These are phyloP conservation scores for Dasyprocta punctata DNA, from an alignment of 2,113 vertebrate species.

Conservation along the genomic window DNA sequence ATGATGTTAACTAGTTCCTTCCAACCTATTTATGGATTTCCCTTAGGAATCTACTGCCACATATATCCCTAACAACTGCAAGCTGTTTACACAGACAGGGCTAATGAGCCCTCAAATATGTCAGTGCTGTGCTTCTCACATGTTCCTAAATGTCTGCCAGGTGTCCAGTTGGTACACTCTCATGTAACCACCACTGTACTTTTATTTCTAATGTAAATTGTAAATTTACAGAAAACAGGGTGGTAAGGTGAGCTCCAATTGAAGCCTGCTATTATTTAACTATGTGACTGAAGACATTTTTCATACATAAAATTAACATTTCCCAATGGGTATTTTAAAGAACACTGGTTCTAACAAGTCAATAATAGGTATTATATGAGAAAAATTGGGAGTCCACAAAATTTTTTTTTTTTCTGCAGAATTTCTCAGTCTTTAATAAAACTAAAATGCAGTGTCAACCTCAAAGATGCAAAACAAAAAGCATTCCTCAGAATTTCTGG, in stretches of 20 bases:
- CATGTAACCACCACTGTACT: neutral
- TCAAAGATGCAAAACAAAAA: slow-evolving; percentile 19
- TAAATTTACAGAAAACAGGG: neutral
- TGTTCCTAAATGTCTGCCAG: slow-evolving; percentile 13
- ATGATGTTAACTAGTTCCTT: neutral
- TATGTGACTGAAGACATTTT: neutral
- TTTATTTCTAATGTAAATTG: slow-evolving; percentile 47
- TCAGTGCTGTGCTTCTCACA: neutral
- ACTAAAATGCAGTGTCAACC: slow-evolving; percentile 33
- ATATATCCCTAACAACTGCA: slow-evolving; percentile 39
- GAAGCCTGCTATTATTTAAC: neutral
- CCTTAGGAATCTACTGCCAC: neutral
- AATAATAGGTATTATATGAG: neutral
- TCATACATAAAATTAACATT: neutral
- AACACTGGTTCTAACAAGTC: neutral
- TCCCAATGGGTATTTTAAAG: neutral
- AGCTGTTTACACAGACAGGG: slow-evolving; percentile 6
- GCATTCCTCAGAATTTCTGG: neutral
- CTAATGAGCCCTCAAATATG: neutral
- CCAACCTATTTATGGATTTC: slow-evolving; percentile 32
- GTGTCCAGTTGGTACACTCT: neutral
- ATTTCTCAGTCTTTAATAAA: slow-evolving; percentile 41
- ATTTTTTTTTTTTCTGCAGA: neutral
- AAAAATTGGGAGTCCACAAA: neutral
- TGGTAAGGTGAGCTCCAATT: neutral